Percentiles rank a stretch among this genome's conserved stretches.
These are phyloP conservation scores for Vireo altiloquus DNA, from an alignment of 2,113 vertebrate genomes.

Conservation along the genomic window DNA sequence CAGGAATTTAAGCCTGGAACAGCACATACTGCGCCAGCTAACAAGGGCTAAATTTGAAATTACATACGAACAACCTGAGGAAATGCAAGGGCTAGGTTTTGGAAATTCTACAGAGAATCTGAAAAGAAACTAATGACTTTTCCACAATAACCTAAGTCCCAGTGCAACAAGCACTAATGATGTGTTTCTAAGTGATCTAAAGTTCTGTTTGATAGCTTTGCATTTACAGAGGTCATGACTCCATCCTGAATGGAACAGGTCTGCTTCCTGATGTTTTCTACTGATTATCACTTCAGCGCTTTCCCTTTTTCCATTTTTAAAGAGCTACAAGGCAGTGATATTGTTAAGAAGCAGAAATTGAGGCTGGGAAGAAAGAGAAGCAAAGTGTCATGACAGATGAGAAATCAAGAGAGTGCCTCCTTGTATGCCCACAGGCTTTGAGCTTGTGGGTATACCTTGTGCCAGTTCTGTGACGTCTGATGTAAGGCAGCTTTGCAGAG, in stretches of 20 bases:
- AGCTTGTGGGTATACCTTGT: background rate
- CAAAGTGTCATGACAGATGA: background rate
- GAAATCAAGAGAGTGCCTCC: background rate
- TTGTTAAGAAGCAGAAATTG: background rate
- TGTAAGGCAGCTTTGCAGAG: background rate
- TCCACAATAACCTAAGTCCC: slow-evolving; percentile 38
- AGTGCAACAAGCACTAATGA: slow-evolving; percentile 26
- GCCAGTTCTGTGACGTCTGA: background rate
- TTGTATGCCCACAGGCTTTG: background rate
- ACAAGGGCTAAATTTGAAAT: slow-evolving; percentile 13
- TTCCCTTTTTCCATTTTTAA: background rate
- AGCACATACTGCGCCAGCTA: background rate
- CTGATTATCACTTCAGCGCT: background rate
- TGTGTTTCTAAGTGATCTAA: slow-evolving; percentile 27
- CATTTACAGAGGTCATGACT: slow-evolving; percentile 21
- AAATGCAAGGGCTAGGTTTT: slow-evolving; percentile 26
- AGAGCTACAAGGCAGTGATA: background rate
- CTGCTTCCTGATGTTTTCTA: slow-evolving; percentile 31
- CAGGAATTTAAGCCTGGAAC: background rate
- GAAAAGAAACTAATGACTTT: slow-evolving; percentile 49
- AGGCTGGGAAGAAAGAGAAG: background rate
- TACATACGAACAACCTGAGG: background rate
- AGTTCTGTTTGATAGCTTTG: slow-evolving; percentile 15
- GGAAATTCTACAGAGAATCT: slow-evolving; percentile 35
- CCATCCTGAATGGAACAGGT: background rate